A percentile compares a stretch with the other conserved stretches of the same genome.
phyloP scores from a whole-genome alignment of 2,888 invertebrate genomes.

The Byasa hedistus region DNA sequence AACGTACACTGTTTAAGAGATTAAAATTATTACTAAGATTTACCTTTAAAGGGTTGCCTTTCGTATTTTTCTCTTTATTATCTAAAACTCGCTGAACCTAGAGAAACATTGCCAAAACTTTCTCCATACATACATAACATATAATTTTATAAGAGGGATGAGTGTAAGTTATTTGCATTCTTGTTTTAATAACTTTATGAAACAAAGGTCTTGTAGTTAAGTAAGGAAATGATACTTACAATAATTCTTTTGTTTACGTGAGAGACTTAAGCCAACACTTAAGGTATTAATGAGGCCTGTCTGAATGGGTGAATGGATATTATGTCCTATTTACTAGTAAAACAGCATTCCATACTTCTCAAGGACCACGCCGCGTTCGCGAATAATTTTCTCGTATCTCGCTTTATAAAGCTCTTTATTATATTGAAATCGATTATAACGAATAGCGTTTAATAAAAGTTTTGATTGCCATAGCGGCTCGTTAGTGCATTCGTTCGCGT shows the following conservation, averaged over 20 bases:
- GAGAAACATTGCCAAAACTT: no score
- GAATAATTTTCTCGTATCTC: neutral
- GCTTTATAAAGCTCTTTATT: neutral
- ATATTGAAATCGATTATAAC: neutral
- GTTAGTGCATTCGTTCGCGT: conserved; percentile 15
- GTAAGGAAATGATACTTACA: neutral
- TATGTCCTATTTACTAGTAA: conserved; percentile 1
- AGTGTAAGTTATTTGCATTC: neutral
- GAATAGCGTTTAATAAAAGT: neutral
- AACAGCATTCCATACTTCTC: conserved; percentile 1
- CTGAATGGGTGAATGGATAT: neutral
- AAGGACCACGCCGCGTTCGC: neutral
- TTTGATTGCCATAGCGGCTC: conserved; percentile 3
- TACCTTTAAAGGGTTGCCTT: no score
- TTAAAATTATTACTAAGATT: no score
- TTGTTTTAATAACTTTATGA: neutral
- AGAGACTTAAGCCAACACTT: neutral
- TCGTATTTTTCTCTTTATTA: neutral
- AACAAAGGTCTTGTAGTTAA: neutral
- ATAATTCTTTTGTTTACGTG: neutral
- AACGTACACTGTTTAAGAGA: no score
- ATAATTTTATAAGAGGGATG: neutral
- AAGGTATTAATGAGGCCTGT: neutral
- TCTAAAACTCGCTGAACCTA: neutral
- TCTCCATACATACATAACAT: no score